Evolutionary conservation across 2,888 invertebrate species (phyloP), one percentile per base, ranked within the genome.

Genomic region (Agrilus cyanescens): DNA sequence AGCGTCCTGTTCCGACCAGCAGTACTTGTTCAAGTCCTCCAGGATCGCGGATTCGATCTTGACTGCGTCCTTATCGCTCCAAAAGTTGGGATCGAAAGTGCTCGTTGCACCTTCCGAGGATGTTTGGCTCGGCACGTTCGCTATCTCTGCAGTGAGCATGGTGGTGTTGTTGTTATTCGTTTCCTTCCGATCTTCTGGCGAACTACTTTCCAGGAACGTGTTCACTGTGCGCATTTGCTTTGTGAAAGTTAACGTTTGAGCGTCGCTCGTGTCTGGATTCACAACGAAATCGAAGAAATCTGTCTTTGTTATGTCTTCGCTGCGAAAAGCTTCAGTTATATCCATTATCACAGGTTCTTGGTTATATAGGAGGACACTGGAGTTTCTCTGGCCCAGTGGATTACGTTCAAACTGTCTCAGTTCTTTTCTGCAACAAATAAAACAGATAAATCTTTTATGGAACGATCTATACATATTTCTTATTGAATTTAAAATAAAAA

Each of bases 201-300:
- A 55, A 31, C 58, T 71, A 50, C 74, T 75, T 65, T 75, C 76
- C 64, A 79, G 69, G 67, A 75, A 80, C 54, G 78, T 76, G 66
- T 78, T 78, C 48, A 79, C 77, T 49, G 75, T 75, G 50, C 78
- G 74, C 76, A 79, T 78, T 62, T 78, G 78, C 63, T 78, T 75
- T 59, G 76, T 75, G 63, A 77, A 78, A 59, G 79, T 79, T 32
- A 72, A 66, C 36, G 66, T 65, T 25, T 72, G 72, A 37, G 78
- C 75, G 66, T 81, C 80, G 59, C 76, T 78, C 58, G 83, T 75
- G 57, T 83, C 84, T 46, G 85, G 84, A 37, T 85, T 82, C 41
- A 85, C 85, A 49, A 87, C 87, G 69, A 87, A 86, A 70, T 88
- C 87, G 70, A 88, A 88, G 73, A 87, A 87, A 71, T 87, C 87